These are phyloP conservation scores for Coenonympha glycerion DNA, from an alignment of 2,888 invertebrate species.

Conservation along the genomic window DNA sequence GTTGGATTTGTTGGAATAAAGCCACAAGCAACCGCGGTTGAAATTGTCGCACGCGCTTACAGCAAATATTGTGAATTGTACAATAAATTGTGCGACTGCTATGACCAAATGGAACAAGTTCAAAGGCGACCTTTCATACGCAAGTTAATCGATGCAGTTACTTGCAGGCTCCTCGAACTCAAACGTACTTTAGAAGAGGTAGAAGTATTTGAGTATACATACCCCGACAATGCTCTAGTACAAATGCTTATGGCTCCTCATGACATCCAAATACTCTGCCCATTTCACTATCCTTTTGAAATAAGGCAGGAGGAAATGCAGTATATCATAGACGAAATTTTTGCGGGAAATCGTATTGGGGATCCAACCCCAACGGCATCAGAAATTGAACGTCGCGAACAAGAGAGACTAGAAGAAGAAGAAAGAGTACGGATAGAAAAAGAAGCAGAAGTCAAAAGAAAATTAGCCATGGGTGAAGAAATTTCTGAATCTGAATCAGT, in stretches of 20 bases:
- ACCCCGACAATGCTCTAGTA: slow-evolving; percentile 82
- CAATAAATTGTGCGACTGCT: slow-evolving; percentile 75
- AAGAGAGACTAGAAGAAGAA: slow-evolving; percentile 47
- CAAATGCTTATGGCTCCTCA: slow-evolving; percentile 82
- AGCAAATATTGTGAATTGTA: slow-evolving; percentile 71
- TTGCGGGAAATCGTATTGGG: slow-evolving; percentile 58
- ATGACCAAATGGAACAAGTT: slow-evolving; percentile 78
- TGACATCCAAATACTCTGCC: slow-evolving; percentile 78
- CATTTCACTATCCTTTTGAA: slow-evolving; percentile 78
- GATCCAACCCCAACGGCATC: slow-evolving; percentile 57
- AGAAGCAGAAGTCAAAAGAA: slow-evolving; percentile 47
- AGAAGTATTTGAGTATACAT: slow-evolving; percentile 79
- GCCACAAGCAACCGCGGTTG: slow-evolving; percentile 66
- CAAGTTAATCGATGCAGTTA: slow-evolving; percentile 75
- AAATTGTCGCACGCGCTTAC: slow-evolving; percentile 69
- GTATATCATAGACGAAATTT: slow-evolving; percentile 62
- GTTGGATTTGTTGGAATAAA: slow-evolving; percentile 47
- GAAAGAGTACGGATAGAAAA: slow-evolving; percentile 43
- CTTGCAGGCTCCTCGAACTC: slow-evolving; percentile 76
- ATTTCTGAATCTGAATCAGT: slow-evolving; percentile 39
- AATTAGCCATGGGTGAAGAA: slow-evolving; percentile 47
- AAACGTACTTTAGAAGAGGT: slow-evolving; percentile 74
- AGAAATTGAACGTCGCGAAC: slow-evolving; percentile 46
- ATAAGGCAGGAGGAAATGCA: slow-evolving; percentile 64
- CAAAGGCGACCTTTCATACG: slow-evolving; percentile 76